These are phyloP conservation scores for Scopus umbretta DNA, from an alignment of 2,113 vertebrate genomes.

Conservation along the genomic window DNA sequence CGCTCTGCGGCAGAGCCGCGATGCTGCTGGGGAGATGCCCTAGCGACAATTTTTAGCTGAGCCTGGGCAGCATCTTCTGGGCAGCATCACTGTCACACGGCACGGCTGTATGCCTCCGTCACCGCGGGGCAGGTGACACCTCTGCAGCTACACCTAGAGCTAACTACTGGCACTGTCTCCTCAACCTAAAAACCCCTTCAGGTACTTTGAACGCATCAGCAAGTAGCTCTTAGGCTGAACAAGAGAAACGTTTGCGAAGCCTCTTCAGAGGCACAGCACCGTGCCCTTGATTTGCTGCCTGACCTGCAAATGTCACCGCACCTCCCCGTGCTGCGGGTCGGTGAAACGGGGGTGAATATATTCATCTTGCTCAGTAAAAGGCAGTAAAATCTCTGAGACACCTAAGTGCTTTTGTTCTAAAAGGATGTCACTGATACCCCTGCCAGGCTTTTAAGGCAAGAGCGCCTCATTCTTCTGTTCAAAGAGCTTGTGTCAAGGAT, in stretches of 20 bases:
- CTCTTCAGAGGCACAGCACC: background rate
- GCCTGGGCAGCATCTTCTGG: background rate
- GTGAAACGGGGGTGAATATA: fast-evolving
- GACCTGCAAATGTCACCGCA: fast-evolving
- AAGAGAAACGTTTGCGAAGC: background rate
- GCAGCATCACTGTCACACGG: background rate
- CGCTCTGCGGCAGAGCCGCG: background rate
- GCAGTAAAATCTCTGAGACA: background rate
- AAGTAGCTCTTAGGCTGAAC: background rate
- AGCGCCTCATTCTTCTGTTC: background rate
- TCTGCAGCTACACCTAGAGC: background rate
- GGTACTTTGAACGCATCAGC: background rate
- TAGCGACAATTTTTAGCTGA: background rate
- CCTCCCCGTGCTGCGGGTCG: fast-evolving
- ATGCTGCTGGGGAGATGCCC: background rate
- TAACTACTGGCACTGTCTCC: background rate
- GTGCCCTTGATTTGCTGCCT: background rate
- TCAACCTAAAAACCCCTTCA: background rate
- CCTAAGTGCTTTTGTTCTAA: background rate
- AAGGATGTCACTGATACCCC: background rate
- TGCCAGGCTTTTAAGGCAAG: background rate
- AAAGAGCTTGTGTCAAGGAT: background rate
- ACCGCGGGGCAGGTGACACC: background rate
- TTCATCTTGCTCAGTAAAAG: background rate
- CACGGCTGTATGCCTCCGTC: background rate